phyloP scores from a whole-genome alignment of 2,888 invertebrate genomes.

The Notodonta dromedarius region DNA sequence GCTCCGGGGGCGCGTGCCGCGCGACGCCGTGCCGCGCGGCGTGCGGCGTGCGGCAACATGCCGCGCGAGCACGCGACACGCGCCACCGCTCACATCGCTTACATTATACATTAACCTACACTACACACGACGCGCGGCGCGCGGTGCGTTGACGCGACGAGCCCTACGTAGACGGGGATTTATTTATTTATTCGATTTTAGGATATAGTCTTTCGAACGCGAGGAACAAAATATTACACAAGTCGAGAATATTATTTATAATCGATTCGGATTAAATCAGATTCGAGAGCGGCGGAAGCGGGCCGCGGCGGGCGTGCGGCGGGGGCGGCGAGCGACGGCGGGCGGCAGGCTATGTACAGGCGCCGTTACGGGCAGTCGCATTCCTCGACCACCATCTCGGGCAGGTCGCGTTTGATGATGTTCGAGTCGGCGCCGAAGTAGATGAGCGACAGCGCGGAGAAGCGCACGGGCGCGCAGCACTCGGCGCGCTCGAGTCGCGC shows the following conservation, averaged over 20 bases:
- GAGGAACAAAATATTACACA: slow-evolving; percentile 84
- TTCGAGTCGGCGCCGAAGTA: slow-evolving; percentile 95
- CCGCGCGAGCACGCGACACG: slow-evolving; percentile 12
- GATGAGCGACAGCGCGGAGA: slow-evolving; percentile 96
- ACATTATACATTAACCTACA: slow-evolving; percentile 23
- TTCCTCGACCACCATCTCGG: slow-evolving; percentile 98
- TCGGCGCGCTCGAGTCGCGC: slow-evolving; percentile 94
- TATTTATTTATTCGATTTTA: slow-evolving; percentile 71
- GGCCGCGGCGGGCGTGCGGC: slow-evolving; percentile 62
- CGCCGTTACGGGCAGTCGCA: slow-evolving; percentile 94
- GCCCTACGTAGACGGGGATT: slow-evolving; percentile 52
- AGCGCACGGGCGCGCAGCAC: slow-evolving; percentile 96
- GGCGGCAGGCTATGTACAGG: slow-evolving; percentile 64
- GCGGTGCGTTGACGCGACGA: slow-evolving; percentile 46
- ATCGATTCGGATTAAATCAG: slow-evolving; percentile 80
- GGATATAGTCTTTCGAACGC: slow-evolving; percentile 84
- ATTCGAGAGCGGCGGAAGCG: slow-evolving; percentile 80
- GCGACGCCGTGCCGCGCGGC: slow-evolving; percentile 17
- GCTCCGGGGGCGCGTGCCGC: slow-evolving; percentile 13
- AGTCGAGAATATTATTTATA: slow-evolving; percentile 83
- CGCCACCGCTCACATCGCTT: slow-evolving; percentile 20
- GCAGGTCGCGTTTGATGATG: slow-evolving; percentile 96
- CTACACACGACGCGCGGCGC: slow-evolving; percentile 27
- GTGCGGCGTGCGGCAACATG: slow-evolving; percentile 11
- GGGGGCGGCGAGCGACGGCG: slow-evolving; percentile 44